Evolutionary conservation across 2,797 vertebrate genomes (phyloP), one percentile per base, ranked within the genome.

Genomic region (Aotus griseimembra): DNA sequence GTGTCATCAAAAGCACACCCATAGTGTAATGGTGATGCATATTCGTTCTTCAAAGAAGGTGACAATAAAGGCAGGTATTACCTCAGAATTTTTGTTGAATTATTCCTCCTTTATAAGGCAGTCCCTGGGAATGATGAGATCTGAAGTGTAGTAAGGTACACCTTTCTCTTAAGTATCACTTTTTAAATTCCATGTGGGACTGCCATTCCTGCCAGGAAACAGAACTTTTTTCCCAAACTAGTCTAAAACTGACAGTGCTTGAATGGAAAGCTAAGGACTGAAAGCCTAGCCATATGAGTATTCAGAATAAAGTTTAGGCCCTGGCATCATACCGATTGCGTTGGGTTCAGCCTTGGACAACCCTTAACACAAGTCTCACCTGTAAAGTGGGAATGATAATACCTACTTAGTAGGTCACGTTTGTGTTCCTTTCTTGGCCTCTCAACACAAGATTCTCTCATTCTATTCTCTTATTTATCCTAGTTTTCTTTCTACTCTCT

Each of bases 181-280:
- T 80, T 55, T 57, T 82, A 89, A 92, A 30, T 41, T 14, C 70
- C 26, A 75, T 12, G 5, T 11, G 67, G 79, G 36, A 64, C 36
- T 61, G 11, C 67, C 28, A 79, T 84, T 87, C 64, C 61, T 19
- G 13, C 12, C 24, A 81, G 36, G n/a, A 55, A 81, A 81, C 52
- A 85, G 30, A 86, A 64, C 14, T 55, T 57, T 86, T 88, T 70
- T 70, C 82, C 33, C 52, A 75, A 89, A 72, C 48, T 44, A 55
- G 39, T 95, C 44, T 93, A 83, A 97, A 92, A 57, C 14, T 36
- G 83, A 15, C 39, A 80, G 61, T 50, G 20, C 55, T 90, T 76
- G n/a, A 93, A 80, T 4, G 22, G 20, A 94, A 75, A 72, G 44
- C n/a, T 80, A 61, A 76, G 64, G 24, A 13, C 88, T 88, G 48